These are phyloP conservation scores for Dryobates pubescens DNA, from an alignment of 2,797 vertebrate species.

Conservation along the genomic window DNA sequence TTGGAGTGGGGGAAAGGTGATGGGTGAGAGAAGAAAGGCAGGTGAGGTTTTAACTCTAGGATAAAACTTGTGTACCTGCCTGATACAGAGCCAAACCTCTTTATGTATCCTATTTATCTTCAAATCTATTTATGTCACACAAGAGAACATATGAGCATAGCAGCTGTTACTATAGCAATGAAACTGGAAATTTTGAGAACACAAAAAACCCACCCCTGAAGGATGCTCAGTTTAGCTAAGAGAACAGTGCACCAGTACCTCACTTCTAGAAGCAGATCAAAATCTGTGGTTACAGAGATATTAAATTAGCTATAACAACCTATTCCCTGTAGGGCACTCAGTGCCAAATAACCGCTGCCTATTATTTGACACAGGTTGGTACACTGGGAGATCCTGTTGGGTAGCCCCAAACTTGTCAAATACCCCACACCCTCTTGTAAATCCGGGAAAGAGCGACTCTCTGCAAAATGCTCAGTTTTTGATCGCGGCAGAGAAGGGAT, in stretches of 20 bases:
- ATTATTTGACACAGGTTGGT: background rate
- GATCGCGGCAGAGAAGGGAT: background rate
- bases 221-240: conserved; percentile 53
- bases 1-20: background rate
- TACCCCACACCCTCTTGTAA: background rate
- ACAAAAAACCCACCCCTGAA: conserved; percentile 53
- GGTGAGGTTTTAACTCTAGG: background rate
- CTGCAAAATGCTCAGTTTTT: background rate
- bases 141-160: conserved; percentile 71
- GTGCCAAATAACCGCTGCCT: background rate
- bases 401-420: background rate
- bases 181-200: conserved; percentile 69
- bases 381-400: background rate
- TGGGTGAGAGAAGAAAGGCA: background rate
- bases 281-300: background rate
- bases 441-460: background rate
- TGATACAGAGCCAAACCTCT: conserved; percentile 21
- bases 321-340: background rate
- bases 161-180: conserved; percentile 78
- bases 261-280: conserved; percentile 2
- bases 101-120: conserved; percentile 68
- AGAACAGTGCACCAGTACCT: conserved; percentile 18
- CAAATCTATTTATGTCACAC: conserved; percentile 72
- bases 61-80: conserved; percentile 57
- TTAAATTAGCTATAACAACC: background rate